These are phyloP conservation scores for Chalcosyrphus nemorum DNA, from an alignment of 2,888 invertebrate genomes.

Conservation along the genomic window DNA sequence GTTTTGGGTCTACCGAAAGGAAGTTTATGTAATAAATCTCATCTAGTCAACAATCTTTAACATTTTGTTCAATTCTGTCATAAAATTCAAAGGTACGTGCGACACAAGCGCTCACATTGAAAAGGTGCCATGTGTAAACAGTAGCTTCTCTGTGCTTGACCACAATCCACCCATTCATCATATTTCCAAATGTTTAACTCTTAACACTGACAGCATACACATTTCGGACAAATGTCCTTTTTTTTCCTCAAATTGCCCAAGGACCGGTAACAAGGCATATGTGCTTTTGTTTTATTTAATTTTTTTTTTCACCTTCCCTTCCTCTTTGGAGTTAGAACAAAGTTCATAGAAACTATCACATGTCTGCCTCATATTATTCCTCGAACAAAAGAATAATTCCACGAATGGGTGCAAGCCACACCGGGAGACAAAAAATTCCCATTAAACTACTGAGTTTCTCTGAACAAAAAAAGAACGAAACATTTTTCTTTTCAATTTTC, in stretches of 20 bases:
- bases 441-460: background rate
- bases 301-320: background rate
- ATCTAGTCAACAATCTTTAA: too few relatives aligned
- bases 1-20: too few relatives aligned
- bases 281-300: too few relatives aligned
- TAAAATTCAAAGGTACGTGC: too few relatives aligned
- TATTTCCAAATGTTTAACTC: constrained; percentile 7
- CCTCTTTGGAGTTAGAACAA: too few relatives aligned
- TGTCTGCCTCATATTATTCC: constrained; percentile 3
- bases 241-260: constrained; percentile 15
- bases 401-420: background rate
- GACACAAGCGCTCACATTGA: too few relatives aligned
- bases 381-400: constrained; percentile 7
- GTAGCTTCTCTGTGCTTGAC: too few relatives aligned
- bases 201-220: background rate
- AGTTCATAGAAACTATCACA: too few relatives aligned
- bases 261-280: background rate
- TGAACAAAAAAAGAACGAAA: constrained; percentile 14
- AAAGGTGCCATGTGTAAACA: background rate
- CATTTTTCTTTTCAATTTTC: constrained; percentile 39
- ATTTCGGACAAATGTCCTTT: constrained; percentile 17
- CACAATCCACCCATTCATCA: background rate
- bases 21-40: too few relatives aligned
- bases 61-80: too few relatives aligned
- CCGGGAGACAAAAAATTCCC: background rate